Evolutionary conservation across 2,888 invertebrate genomes (phyloP), one percentile per base, ranked within the genome.

Genomic region (Amphipyra tragopoginis): DNA sequence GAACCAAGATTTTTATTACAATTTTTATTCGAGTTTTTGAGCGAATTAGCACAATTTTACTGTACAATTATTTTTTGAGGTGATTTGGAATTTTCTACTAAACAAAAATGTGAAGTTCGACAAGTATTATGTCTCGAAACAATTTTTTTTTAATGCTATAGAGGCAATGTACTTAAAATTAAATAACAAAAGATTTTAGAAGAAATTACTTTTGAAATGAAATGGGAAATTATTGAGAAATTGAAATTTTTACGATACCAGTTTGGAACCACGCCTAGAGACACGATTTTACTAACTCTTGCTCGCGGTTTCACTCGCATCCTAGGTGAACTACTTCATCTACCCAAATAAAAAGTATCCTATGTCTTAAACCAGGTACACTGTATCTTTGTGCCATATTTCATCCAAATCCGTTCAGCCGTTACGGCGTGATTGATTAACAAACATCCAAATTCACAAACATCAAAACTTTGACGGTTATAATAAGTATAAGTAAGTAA

Each of bases 1-100:
- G 44, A 47, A 55, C 33, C 39, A 38, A 54, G 33, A 33, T 50
- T 70, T 62, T 50, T 50, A 50, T 50, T 50, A 40, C 26, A 40
- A 50, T 29, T 29, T 14, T 40, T 36, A n/a, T 40, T 45, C 1
- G n/a, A 45, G n/a, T 45, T 62, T 45, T 9, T 5, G 15, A 42
- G 9, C 47, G 15, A 52, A 52, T 15, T 36, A 51, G 34, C 4
- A 39, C n/a, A 8, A 49, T 49, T 15, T 14, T 1, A 48, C 34
- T 15, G 34, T 1, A 48, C 34, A 5, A 36, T 48, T 21, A 15
- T 21, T 49, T 49, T 49, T 39, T 51, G 14, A 10, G 13, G 40
- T 2, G 15, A 40, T 29, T 33, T 33, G 13, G 13, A 45, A 45
- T 43, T 11, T 42, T 14, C 14, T 40, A 38, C 6, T 10, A n/a